A percentile compares a stretch with the other conserved stretches of the same genome.
Evolutionary conservation across 2,888 invertebrate genomes (phyloP).

Genomic region (Drosophila tanythrix): DNA sequence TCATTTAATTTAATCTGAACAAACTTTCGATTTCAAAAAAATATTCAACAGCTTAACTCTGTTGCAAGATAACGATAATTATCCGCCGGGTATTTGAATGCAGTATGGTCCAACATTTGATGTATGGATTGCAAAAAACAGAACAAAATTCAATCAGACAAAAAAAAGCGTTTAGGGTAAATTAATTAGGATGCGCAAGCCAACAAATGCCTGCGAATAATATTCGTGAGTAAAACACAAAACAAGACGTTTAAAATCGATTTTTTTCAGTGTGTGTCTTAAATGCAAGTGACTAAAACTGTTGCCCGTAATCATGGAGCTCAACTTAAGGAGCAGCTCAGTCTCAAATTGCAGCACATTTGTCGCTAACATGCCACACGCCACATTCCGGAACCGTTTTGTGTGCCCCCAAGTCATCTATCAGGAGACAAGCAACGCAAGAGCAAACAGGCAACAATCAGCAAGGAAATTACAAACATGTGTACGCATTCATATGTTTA

Average conservation of each 20-base stretch:
- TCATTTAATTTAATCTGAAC: no score
- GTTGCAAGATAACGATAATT: no score
- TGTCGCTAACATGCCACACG: constrained; percentile 47
- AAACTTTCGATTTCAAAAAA: no score
- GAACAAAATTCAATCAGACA: no score
- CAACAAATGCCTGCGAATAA: neutral
- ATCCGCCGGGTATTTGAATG: no score
- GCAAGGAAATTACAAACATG: constrained; percentile 77
- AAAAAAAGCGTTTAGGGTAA: no score
- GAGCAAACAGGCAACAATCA: constrained; percentile 62
- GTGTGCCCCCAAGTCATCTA: constrained; percentile 44
- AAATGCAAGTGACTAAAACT: constrained; percentile 2
- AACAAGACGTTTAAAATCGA: neutral
- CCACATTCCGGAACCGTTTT: constrained; percentile 27
- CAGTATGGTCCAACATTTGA: no score
- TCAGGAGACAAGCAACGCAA: constrained; percentile 39
- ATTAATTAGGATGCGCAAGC: no score
- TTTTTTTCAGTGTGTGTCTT: neutral
- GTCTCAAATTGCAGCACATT: constrained; percentile 61
- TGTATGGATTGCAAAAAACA: no score
- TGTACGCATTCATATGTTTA: constrained; percentile 50
- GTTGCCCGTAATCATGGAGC: constrained; percentile 35
- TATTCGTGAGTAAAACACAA: no score
- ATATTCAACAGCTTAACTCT: no score
- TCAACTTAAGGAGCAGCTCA: constrained; percentile 12